These are phyloP conservation scores for Platysternon megacephalum DNA, from an alignment of 2,113 vertebrate species.

Conservation along the genomic window DNA sequence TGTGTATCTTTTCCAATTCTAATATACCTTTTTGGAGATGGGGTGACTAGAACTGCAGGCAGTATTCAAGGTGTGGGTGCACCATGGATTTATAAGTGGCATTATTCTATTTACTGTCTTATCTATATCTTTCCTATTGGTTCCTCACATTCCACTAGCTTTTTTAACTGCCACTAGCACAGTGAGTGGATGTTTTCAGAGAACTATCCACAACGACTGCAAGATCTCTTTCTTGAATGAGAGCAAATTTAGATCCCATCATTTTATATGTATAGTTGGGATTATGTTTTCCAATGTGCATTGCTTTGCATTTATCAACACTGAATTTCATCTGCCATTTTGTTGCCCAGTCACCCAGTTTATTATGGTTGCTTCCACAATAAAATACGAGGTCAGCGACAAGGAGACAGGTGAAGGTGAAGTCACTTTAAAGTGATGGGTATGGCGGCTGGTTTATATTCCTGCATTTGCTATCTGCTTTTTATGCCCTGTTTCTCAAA, in stretches of 20 bases:
- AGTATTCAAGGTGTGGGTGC: no score
- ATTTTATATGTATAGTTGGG: neutral
- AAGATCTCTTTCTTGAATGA: neutral
- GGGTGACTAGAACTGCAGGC: no score
- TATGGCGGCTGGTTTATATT: neutral
- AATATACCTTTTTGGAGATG: neutral
- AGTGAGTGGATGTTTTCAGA: neutral
- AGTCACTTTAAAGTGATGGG: neutral
- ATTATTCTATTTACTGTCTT: neutral
- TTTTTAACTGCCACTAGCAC: neutral
- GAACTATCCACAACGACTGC: neutral
- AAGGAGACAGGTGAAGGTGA: neutral
- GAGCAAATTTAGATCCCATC: neutral
- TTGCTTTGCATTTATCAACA: no score
- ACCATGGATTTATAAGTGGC: neutral
- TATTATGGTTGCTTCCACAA: rapidly evolving
- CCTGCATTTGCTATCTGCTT: neutral
- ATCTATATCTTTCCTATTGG: neutral
- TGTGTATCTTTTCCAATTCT: neutral
- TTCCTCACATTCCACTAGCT: neutral
- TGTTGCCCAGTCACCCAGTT: no score
- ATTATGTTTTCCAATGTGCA: no score
- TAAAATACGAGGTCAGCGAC: rapidly evolving
- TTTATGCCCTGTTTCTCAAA: rapidly evolving
- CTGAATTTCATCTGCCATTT: no score